These are phyloP conservation scores for Perca fluviatilis DNA, from an alignment of 2,113 vertebrate genomes.

Conservation along the genomic window DNA sequence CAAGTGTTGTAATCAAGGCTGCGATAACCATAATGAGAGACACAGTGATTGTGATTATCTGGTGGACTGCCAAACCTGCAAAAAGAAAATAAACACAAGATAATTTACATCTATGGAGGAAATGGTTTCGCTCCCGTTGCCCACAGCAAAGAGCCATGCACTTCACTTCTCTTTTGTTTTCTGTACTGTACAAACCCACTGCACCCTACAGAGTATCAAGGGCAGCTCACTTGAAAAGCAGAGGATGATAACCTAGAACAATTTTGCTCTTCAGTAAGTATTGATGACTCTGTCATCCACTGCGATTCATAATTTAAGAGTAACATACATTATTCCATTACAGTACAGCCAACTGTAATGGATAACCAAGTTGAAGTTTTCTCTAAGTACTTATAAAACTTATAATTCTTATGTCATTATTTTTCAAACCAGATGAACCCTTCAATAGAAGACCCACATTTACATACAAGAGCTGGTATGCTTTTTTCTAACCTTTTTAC, in stretches of 20 bases:
- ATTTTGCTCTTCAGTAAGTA: conserved; percentile 42
- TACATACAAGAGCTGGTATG: background rate
- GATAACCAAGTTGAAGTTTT: conserved; percentile 3
- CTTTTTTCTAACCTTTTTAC: background rate
- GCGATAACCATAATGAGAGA: conserved; percentile 99
- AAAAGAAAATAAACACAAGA: conserved; percentile 51
- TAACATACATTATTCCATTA: conserved; percentile 55
- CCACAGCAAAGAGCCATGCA: background rate
- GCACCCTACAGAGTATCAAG: background rate
- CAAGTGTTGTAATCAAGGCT: conserved; percentile 98
- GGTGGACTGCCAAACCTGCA: conserved; percentile 97
- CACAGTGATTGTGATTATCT: conserved; percentile 99
- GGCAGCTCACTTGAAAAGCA: background rate
- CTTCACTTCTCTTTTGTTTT: conserved; percentile 10
- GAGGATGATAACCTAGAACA: conserved; percentile 3
- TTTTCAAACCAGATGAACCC: background rate
- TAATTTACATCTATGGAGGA: conserved; percentile 15
- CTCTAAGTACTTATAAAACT: background rate
- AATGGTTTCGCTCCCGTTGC: background rate
- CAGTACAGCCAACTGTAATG: conserved; percentile 15
- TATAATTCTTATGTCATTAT: conserved; percentile 5
- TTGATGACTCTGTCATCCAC: conserved; percentile 39
- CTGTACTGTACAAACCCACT: background rate
- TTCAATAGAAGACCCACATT: background rate
- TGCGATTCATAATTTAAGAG: conserved; percentile 38